Base-by-base conservation (phyloP, 2,888 invertebrate species). In the Cephus spinipes region DNA sequence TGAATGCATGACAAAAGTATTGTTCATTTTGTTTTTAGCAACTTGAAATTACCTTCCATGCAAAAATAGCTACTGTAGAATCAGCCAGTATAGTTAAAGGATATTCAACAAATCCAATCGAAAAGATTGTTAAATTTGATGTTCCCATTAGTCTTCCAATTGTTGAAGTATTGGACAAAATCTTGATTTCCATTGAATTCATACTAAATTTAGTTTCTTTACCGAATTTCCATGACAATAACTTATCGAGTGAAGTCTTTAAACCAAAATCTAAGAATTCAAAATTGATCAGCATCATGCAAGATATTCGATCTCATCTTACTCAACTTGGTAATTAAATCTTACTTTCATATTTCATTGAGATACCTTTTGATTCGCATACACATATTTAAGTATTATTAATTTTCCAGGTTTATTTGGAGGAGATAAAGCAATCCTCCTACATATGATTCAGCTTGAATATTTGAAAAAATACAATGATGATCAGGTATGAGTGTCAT, bases 21-120 rank as follows among this genome's bases (percentile, higher is more conserved):
- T 6, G 12, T 4, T 73, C n/a, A 15, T 4, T 74, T 35, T n/a
- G 36, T 74, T 74, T 35, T 1, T 74, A 90, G 78, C 91, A 92
- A 1, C 92, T 98, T 78, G 98, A 99, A 91, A 93, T 92, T 0
- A 96, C 96, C 0, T 95, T 95, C 86, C 94, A 95, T 33, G 94
- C 95, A 32, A 95, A 94, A 80, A 95, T 97, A 34, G 94, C 95
- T 0, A 96, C 96, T 0, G 94, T 95, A 1, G 93, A 94, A 77
- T 94, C 94, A 77, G 86, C 93, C 33, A 92, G 92, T 23, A 91
- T 93, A 85, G 94, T 95, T 0, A 87, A 93, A 69, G 91, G 92
- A n/a, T 93, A 90, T 87, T 92, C 92, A 4, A 92, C 93, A 30
- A 92, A 92, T 82, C 93, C 94, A 1, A 77, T 74, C 30, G 93